Base-by-base conservation (phyloP, 2,888 invertebrate genomes). In the Hedychridium roseum region DNA sequence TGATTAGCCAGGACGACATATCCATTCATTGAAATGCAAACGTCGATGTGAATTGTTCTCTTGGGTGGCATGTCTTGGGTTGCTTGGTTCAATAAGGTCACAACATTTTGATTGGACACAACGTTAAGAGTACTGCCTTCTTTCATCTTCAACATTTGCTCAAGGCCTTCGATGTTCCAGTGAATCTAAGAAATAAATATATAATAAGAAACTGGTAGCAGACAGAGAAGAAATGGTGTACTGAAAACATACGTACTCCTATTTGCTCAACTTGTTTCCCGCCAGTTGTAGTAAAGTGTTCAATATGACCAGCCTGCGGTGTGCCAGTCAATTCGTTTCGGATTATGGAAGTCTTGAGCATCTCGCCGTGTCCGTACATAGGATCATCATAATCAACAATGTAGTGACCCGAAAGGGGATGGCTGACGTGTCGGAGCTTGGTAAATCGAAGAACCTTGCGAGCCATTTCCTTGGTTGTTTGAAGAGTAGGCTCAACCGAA, bases 401-500 rank as follows among this genome's bases (percentile, higher is more conserved):
- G 16, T 77, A 64, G 39, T 76, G 78, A 1, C 66, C 66, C 1
- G 74, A 70, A 2, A 68, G 38, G 5, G 76, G 73, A 2, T 71
- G 62, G 49, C 69, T 61, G 5, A 65, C 64, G 11, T 61, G 50
- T 15, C 68, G 60, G 3, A 60, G 54, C n/a, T 72, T 78, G 1
- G 74, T 73, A 35, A 75, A 78, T 3, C 69, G 70, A 28, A 81
- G 50, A 3, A 80, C 56, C 43, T 79, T 77, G 12, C 67, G 68
- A 11, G 76, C 70, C 46, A 70, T 63, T 32, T 76, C 68, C 34
- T 64, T 70, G 39, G 75, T 50, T 1, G 66, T 57, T 17, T 57
- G 46, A 16, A 77, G 70, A 57, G 82, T 82, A 4, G 81, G 80
- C 56, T 80, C 78, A 1, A 74, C 75, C 5, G 80, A 78, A 42